Base-by-base conservation (phyloP, 2,113 vertebrate species). In the Paraplagusia blochii region DNA sequence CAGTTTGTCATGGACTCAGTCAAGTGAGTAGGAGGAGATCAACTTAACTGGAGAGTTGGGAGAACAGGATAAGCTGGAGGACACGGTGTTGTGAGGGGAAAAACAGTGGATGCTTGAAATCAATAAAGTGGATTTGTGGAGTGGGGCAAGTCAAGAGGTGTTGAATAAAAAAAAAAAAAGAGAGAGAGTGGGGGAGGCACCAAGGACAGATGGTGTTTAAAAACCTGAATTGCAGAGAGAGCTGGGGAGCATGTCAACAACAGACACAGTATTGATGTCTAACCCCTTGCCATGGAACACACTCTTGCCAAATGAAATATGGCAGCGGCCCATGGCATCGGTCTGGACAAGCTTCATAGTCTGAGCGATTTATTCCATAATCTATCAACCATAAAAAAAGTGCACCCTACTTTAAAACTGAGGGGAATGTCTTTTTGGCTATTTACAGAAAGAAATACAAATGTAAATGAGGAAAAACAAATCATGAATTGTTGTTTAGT, bases 141-240 rank as follows among this genome's bases (percentile, higher is more conserved):
- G 72, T 52, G 60, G 40, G 22, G 15, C 33, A 22, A n/a, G 1
- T 53, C 1, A 38, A 49, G 14, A 55, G 56, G 58, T 49, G 60
- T 9, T 10, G 45, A 44, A 52, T 11, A 5, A 5, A 55, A n/a
- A n/a, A n/a, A n/a, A n/a, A n/a, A n/a, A n/a, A n/a, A n/a, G 59
- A 36, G 53, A 53, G 54, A 47, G 34, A 52, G 22, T 29, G 22
- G 22, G 22, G 22, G 22, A 35, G 58, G 51, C 66, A 52, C 44
- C 8, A 29, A 71, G 58, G 61, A 80, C 69, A 78, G 72, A 83
- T 66, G 79, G 76, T 61, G 42, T 74, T 75, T 71, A 75, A 81
- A 77, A 58, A 62, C 63, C 46, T 66, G 70, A 58, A 43, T 39
- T 69, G 68, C 61, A 72, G 62, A 65, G 59, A 66, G 67, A 66